Evolutionary conservation across 1,140 invertebrate genomes (phyloP).

Genomic region (Ectropis grisescens): DNA sequence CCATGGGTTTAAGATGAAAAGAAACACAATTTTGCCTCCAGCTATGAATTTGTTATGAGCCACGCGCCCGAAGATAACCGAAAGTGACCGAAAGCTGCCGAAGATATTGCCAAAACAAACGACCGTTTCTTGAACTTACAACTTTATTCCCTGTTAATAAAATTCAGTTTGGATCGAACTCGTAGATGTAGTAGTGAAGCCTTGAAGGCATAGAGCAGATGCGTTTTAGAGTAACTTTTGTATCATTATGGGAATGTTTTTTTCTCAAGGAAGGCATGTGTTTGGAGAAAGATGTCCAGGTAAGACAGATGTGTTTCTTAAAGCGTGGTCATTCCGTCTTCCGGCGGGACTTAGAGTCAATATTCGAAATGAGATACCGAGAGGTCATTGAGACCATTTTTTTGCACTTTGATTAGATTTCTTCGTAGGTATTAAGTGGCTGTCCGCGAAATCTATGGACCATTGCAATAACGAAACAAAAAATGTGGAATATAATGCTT

Average conservation of each 20-base stretch:
- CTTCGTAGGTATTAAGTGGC: too few relatives aligned
- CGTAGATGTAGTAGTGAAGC: slow-evolving; percentile 2
- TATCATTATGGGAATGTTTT: slow-evolving; percentile 54
- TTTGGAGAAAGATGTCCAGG: slow-evolving; percentile 34
- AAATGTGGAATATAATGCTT: too few relatives aligned
- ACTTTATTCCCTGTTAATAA: slow-evolving; percentile 2
- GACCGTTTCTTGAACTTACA: slow-evolving; percentile 2
- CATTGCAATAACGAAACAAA: too few relatives aligned
- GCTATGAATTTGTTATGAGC: slow-evolving; percentile 9
- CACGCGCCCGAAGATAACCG: slow-evolving; percentile 34
- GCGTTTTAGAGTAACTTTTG: slow-evolving; percentile 53
- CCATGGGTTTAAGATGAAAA: too few relatives aligned
- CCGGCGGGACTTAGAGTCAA: slow-evolving; percentile 4
- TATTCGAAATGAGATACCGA: too few relatives aligned
- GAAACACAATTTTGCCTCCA: slow-evolving; percentile 1
- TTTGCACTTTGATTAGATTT: too few relatives aligned
- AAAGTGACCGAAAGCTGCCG: slow-evolving; percentile 20
- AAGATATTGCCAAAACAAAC: slow-evolving; percentile 23
- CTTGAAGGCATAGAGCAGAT: slow-evolving; percentile 32
- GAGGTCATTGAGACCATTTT: too few relatives aligned
- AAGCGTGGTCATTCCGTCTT: slow-evolving; percentile 25
- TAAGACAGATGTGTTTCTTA: slow-evolving; percentile 35
- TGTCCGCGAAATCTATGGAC: too few relatives aligned
- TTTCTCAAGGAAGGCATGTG: slow-evolving; percentile 51
- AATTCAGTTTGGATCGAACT: slow-evolving; percentile 9